These are phyloP conservation scores for Stichopus horrens DNA, from an alignment of 53 echinoderm and acorn worm genomes.

Conservation along the genomic window DNA sequence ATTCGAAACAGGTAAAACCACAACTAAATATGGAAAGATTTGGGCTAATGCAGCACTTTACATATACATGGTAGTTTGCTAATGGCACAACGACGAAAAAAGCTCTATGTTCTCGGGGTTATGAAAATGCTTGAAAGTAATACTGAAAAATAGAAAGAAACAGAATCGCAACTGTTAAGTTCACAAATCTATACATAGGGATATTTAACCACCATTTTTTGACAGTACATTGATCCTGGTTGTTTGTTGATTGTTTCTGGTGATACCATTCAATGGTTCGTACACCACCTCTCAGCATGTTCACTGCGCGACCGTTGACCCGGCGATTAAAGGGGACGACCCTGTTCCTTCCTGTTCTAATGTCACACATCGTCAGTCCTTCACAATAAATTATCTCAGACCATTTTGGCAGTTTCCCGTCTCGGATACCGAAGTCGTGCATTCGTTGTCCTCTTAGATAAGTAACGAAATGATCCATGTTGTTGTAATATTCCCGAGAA, in stretches of 20 bases:
- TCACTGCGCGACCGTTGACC: constrained; percentile 14
- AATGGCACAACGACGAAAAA: no score
- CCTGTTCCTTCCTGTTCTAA: constrained; percentile 55
- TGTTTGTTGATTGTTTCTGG: not conserved
- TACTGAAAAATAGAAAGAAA: no score
- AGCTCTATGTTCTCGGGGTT: no score
- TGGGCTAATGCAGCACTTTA: no score
- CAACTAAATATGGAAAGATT: no score
- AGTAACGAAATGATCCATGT: constrained; percentile 58
- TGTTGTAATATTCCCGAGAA: constrained; percentile 52
- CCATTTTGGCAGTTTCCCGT: constrained; percentile 44
- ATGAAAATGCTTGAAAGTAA: no score
- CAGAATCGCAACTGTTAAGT: no score
- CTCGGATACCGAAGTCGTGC: not conserved
- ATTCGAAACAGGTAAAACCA: no score
- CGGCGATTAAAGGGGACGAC: constrained; percentile 58
- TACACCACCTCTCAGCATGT: constrained; percentile 26
- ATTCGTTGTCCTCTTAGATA: constrained; percentile 62
- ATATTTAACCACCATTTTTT: no score
- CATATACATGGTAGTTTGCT: no score
- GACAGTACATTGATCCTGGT: no score
- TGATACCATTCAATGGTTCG: constrained; percentile 36
- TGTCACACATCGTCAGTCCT: constrained; percentile 64
- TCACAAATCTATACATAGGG: no score
- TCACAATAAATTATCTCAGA: constrained; percentile 50